Base-by-base conservation (phyloP, 2,888 invertebrate genomes). In the Lucinisca nassula region DNA sequence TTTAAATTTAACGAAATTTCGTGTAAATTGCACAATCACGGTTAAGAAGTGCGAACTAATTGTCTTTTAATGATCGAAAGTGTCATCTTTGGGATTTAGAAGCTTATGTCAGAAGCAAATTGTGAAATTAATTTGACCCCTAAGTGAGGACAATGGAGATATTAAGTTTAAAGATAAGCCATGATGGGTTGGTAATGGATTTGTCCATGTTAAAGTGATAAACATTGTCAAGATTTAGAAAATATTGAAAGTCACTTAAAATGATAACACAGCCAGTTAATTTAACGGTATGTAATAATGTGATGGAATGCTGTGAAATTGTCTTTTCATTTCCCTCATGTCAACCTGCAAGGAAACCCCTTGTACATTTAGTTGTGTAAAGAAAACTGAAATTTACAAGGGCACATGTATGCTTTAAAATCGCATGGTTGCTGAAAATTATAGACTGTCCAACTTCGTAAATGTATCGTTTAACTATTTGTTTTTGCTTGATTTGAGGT, bases 201-300 rank as follows among this genome's bases (percentile, higher is more conserved):
- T 61, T 61, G 61, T 27, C 72, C 78, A 72, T 32, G 21, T 6
- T 27, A 35, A 55, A 55, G 38, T 30, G 51, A 58, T 72, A 82
- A 77, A 82, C 82, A 77, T 21, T 38, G 82, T 72, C 77, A 76
- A 24, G 24, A 70, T 72, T 61, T n/a, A 30, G 30, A 6, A 61
- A 61, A 4, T 14, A 61, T 61, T 61, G 17, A 61, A 61, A 61
- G 12, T 6, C 61, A 61, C 61, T 61, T 61, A 61, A 61, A 55
- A n/a, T n/a, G 55, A 55, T 55, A 55, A 55, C 12, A 12, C n/a
- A n/a, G n/a, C n/a, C n/a, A n/a, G n/a, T n/a, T n/a, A n/a, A n/a
- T n/a, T n/a, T n/a, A n/a, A n/a, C n/a, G n/a, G n/a, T n/a, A n/a
- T n/a, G n/a, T n/a, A n/a, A n/a, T n/a, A n/a, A n/a, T n/a, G n/a